Evolutionary conservation across 2,797 vertebrate genomes (phyloP).

Genomic region (Rhinella marina): DNA sequence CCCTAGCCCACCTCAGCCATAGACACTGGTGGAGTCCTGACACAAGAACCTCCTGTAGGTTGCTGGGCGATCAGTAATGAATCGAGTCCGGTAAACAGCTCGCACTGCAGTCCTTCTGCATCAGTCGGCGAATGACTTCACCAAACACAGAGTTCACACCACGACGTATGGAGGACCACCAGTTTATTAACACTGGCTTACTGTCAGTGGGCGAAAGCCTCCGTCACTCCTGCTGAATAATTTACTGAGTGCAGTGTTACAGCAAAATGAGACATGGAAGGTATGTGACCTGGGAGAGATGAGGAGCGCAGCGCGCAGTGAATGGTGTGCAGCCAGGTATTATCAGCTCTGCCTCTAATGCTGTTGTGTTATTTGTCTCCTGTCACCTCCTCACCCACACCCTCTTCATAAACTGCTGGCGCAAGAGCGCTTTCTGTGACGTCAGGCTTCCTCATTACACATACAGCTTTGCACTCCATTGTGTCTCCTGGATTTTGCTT

Average conservation of each 20-base stretch:
- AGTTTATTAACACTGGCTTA: constrained; percentile 50
- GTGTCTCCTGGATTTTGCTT: not conserved
- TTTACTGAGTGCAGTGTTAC: constrained; percentile 50
- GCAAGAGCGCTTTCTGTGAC: not conserved
- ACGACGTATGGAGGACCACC: constrained; percentile 8
- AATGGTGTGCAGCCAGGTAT: not conserved
- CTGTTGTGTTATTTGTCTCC: not conserved
- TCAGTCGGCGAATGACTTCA: not conserved
- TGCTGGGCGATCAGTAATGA: not conserved
- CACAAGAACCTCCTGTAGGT: not conserved
- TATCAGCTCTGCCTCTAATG: not conserved
- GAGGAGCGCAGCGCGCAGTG: not conserved
- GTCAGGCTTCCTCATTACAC: not conserved
- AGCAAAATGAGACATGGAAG: constrained; percentile 43
- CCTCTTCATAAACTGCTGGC: not conserved
- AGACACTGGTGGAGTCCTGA: not conserved
- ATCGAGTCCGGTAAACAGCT: not conserved
- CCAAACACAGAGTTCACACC: constrained; percentile 13
- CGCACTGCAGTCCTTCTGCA: not conserved
- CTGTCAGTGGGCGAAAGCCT: constrained; percentile 25
- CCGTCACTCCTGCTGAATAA: constrained; percentile 38
- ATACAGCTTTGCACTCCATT: not conserved
- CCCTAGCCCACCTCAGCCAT: not conserved
- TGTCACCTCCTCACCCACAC: constrained; percentile 5
- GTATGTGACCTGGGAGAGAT: constrained; percentile 39